Evolutionary conservation across 2,113 vertebrate species (phyloP), one percentile per base, ranked within the genome.

Genomic region (Echinops telfairi): DNA sequence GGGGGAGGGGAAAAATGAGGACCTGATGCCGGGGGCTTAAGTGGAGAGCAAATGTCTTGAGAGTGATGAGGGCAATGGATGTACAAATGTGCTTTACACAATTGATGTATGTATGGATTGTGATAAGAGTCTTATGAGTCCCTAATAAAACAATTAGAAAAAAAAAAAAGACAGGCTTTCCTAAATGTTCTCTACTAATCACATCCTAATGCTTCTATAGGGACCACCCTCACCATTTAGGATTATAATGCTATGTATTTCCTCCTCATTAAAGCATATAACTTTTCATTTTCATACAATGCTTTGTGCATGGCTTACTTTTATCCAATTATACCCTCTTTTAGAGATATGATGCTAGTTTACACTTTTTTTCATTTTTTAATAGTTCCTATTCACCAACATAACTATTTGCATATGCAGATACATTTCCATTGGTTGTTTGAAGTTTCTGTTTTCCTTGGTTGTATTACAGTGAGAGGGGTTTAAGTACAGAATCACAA

Each of bases 171-270:
- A n/a, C n/a, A n/a, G n/a, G 1, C 31, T 27, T 15, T 31, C 27
- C 43, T n/a, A 1, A 3, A 8, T 2, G 1, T 29, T 5, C 57
- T 70, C 22, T 75, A 20, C 16, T 19, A 1, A 17, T 4, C 16
- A 7, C 5, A 0, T 1, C 47, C 23, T 10, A 4, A 14, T 8
- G 3, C 36, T 60, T n/a, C 23, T 27, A 29, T 20, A 9, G 53
- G 43, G 6, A 8, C 31, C 3, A 43, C 7, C 11, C n/a, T 14
- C 7, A 57, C 53, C 40, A 0, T 14, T 25, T 57, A 3, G 5
- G 6, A 9, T 20, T 11, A 1, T 0, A 8, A 15, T 3, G 0
- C 4, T 6, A 1, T 0, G 20, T 3, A 40, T 23, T 27, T 25
- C 2, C 66, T 29, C 80, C 2, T 36, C 14, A 25, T 20, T 40